Base-by-base conservation (phyloP, 2,113 vertebrate species). In the Pelusios castaneus region DNA sequence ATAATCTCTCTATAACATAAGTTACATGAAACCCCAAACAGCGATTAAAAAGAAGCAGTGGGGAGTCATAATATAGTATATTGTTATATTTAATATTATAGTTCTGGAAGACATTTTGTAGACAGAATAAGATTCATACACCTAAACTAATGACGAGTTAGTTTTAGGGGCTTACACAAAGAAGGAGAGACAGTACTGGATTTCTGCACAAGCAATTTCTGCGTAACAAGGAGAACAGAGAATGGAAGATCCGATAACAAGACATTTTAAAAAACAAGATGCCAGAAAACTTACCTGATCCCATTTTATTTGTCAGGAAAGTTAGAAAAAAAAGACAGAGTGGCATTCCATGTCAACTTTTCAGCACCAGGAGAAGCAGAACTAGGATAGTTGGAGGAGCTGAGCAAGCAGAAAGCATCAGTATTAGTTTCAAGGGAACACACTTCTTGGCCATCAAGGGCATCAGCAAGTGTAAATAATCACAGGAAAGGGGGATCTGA, bases 111-210 rank as follows among this genome's bases (percentile, higher is more conserved):
- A 19, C 3, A 11, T 67, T 19, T 67, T n/a, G 63, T n/a, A 17
- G 12, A n/a, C 16, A n/a, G 34, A 67, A 17, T 67, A n/a, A 67
- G 34, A 67, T 19, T 92, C 84, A 56, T 49, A 25, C 41, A 85
- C 88, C 29, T 89, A 3, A 10, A 54, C 38, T 63, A 47, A 1
- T 73, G 54, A 90, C 56, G 87, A 90, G 81, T 73, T 91, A 95
- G 89, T 89, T 89, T 94, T 96, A 94, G 73, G 25, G 43, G 93
- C 83, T 56, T 10, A 84, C 89, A 87, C 75, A 63, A 60, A 93
- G 88, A 47, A 75, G 13, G 56, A 93, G 73, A 95, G n/a, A 38
- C 9, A 34, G 16, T 38, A 70, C 63, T 70, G n/a, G n/a, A 70
- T 38, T 70, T 38, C 31, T 38, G 54, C 4, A 93, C 85, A 94